Evolutionary conservation across 2,113 vertebrate genomes (phyloP).

Genomic region (Dryoscopus gambensis): DNA sequence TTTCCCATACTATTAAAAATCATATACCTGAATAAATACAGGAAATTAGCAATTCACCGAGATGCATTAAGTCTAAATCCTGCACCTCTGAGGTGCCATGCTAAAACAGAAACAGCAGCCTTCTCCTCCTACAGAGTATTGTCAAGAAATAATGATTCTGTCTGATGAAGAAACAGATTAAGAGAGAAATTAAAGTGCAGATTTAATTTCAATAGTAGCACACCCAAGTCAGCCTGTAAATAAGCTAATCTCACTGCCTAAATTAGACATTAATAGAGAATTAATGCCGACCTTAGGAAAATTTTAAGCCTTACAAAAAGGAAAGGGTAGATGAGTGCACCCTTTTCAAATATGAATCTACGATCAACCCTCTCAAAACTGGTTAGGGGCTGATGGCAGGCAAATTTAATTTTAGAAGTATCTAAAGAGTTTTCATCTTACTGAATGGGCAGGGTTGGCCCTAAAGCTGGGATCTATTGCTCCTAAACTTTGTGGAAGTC

Average conservation of each 20-base stretch:
- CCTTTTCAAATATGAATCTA: not conserved
- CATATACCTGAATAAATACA: not conserved
- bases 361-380: not conserved
- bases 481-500: not conserved
- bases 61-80: not conserved
- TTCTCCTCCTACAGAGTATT: not conserved
- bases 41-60: not conserved
- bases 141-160: not conserved
- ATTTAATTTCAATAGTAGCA: not conserved
- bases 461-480: not conserved
- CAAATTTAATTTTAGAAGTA: not conserved
- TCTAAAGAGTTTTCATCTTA: not conserved
- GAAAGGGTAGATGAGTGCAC: not conserved
- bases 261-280: not conserved
- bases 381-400: not conserved
- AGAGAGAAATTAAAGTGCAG: slow-evolving; percentile 22
- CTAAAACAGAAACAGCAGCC: not conserved
- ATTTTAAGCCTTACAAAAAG: not conserved
- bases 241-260: slow-evolving; percentile 4
- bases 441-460: not conserved
- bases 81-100: not conserved
- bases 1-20: not conserved
- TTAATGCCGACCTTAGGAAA: not conserved
- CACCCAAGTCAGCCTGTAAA: not conserved
- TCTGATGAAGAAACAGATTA: slow-evolving; percentile 41